A percentile compares a stretch with the other conserved stretches of the same genome.
Evolutionary conservation across 2,113 vertebrate genomes (phyloP).

Genomic region (Sorex araneus): DNA sequence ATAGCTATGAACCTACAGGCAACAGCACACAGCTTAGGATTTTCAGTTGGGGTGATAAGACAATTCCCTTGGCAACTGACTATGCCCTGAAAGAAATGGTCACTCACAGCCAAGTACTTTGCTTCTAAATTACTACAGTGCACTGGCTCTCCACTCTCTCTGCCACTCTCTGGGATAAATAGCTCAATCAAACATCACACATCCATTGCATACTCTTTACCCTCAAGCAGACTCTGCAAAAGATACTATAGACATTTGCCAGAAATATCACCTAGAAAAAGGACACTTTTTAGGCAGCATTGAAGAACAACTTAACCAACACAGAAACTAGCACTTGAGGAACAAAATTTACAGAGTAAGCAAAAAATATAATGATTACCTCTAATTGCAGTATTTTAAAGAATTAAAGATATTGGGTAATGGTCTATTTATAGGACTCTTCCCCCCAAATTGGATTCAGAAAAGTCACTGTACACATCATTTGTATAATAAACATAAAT

Average conservation of each 20-base stretch:
- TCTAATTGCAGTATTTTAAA: background rate
- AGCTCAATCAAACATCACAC: background rate
- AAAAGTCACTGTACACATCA: background rate
- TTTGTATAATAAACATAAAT: background rate
- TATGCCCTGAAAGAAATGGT: background rate
- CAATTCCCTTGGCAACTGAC: background rate
- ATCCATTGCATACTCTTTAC: background rate
- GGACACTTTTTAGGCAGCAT: background rate
- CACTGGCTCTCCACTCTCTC: background rate
- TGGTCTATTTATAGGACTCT: constrained; percentile 29
- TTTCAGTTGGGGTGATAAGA: background rate
- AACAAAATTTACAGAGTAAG: constrained; percentile 25
- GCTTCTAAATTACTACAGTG: background rate
- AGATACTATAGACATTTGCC: background rate
- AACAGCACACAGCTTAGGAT: background rate
- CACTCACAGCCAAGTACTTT: background rate
- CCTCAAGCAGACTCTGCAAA: background rate
- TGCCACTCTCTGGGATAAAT: background rate
- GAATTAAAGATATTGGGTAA: constrained; percentile 22
- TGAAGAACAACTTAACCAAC: background rate
- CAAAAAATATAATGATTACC: background rate
- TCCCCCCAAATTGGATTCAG: background rate
- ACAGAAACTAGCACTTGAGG: background rate
- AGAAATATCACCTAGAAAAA: background rate
- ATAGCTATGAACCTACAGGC: background rate